Conservation (phyloP, 2,888 invertebrate species). For the Drosophila mimetica region DNA sequence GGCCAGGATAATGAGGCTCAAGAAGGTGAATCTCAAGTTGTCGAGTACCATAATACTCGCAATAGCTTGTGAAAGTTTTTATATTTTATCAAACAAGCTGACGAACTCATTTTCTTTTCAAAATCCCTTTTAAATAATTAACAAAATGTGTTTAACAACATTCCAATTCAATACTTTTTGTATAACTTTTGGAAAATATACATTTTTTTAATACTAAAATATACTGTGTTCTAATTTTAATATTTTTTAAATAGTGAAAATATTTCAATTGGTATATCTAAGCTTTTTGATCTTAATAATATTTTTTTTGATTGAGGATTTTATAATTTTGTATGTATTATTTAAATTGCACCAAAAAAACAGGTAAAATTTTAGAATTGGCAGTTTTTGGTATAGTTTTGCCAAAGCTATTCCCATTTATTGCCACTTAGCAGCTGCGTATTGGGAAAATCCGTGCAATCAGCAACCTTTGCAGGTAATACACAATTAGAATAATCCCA, state of each 20-base stretch:
- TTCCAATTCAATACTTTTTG: too few species aligned
- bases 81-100: not conserved
- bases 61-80: not conserved
- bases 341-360: not conserved
- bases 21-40: not conserved
- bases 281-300: too few species aligned
- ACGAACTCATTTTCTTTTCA: not conserved
- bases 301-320: not conserved
- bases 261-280: too few species aligned
- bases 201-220: too few species aligned
- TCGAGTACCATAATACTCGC: too few species aligned
- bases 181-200: too few species aligned
- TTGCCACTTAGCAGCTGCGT: slow-evolving; percentile 27
- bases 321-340: not conserved
- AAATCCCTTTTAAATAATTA: too few species aligned
- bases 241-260: too few species aligned
- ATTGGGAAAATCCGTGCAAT: slow-evolving; percentile 26
- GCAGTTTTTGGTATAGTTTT: not conserved
- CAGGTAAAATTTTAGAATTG: not conserved
- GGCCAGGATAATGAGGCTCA: slow-evolving; percentile 1
- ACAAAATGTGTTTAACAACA: too few species aligned
- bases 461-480: slow-evolving; percentile 26
- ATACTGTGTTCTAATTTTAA: too few species aligned
- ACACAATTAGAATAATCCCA: slow-evolving; percentile 33
- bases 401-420: not conserved